phyloP scores from a whole-genome alignment of 2,888 invertebrate species.

The Tetranychus piercei region DNA sequence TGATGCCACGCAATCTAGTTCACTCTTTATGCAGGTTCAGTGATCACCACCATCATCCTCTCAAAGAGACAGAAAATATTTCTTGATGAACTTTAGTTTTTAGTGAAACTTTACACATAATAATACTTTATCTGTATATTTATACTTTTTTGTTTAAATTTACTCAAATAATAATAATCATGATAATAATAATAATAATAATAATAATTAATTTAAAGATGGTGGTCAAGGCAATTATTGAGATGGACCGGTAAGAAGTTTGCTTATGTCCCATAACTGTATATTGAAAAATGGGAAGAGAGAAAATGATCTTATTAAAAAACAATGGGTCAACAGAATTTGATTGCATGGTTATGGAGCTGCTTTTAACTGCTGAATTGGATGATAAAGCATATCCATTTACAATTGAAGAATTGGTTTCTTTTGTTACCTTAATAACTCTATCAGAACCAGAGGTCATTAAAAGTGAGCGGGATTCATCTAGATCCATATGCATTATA shows the following conservation, averaged over 20 bases:
- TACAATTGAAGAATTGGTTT: neutral
- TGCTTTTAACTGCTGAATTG: no score
- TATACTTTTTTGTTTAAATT: neutral
- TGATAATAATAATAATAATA: no score
- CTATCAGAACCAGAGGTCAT: slow-evolving; percentile 86
- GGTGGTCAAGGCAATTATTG: slow-evolving; percentile 9
- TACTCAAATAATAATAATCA: neutral
- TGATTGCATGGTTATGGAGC: neutral
- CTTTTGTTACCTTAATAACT: slow-evolving; percentile 50
- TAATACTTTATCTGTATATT: neutral
- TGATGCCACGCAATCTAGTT: no score
- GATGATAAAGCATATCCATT: neutral
- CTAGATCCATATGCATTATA: slow-evolving; percentile 66
- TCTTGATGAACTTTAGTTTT: no score
- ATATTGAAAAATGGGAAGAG: slow-evolving; percentile 14
- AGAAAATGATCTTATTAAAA: neutral
- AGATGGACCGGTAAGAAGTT: slow-evolving; percentile 17
- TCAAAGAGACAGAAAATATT: no score
- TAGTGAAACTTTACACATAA: no score
- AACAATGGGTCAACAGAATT: slow-evolving; percentile 12
- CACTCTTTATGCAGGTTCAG: no score
- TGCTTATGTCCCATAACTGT: slow-evolving; percentile 25
- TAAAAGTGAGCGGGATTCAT: slow-evolving; percentile 66
- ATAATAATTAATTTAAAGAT: slow-evolving; percentile 4
- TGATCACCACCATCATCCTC: no score